Evolutionary conservation across 2,797 vertebrate species (phyloP).

Genomic region (Eremophila alpestris): DNA sequence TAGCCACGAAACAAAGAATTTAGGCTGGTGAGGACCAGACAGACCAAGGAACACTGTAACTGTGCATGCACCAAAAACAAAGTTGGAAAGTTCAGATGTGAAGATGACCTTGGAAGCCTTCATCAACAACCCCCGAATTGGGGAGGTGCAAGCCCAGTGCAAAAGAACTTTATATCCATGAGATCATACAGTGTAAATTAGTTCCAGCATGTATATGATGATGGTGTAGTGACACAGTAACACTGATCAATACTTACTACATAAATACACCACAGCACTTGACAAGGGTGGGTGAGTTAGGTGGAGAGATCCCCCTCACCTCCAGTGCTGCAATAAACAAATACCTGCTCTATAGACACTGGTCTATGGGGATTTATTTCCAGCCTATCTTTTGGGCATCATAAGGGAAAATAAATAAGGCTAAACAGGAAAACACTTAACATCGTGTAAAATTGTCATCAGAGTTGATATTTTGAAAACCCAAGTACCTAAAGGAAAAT

Average conservation of each 20-base stretch:
- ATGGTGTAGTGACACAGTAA: background rate
- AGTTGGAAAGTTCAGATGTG: background rate
- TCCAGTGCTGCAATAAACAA: background rate
- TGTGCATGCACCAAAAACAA: accelerated
- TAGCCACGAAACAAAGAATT: background rate
- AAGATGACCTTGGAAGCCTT: background rate
- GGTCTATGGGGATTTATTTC: background rate
- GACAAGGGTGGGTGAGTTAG: background rate
- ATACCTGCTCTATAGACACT: background rate
- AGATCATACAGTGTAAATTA: background rate
- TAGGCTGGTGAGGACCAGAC: background rate
- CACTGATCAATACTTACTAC: background rate
- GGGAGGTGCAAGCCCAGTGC: background rate
- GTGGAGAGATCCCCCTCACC: background rate
- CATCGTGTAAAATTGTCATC: accelerated
- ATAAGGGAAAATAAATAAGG: background rate
- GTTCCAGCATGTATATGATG: no score
- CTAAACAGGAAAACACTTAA: no score
- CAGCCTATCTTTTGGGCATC: background rate
- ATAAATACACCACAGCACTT: background rate
- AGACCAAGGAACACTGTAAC: background rate
- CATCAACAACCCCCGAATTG: accelerated
- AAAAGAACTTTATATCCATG: background rate
- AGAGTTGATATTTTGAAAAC: background rate
- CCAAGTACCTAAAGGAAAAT: background rate